Percentiles rank a stretch among this genome's conserved stretches.
These are phyloP conservation scores for Pyrgilauda ruficollis DNA, from an alignment of 2,113 vertebrate species.

Conservation along the genomic window DNA sequence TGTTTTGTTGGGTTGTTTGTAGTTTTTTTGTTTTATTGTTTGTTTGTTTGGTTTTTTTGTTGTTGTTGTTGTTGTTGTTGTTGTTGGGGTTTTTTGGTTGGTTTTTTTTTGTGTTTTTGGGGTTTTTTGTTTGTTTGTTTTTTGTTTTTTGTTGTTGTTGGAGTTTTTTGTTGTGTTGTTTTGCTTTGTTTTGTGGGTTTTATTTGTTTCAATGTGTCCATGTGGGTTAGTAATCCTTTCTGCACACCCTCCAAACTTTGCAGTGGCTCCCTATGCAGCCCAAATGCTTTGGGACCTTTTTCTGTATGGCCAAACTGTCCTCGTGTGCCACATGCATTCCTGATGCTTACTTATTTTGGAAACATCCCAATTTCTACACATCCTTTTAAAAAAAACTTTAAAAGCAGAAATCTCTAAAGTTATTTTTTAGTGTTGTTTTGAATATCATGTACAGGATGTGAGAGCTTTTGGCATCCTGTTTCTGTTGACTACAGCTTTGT, in stretches of 20 bases:
- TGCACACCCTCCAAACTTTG: not conserved
- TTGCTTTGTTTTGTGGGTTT: accelerated
- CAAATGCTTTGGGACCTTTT: not conserved
- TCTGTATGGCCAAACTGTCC: not conserved
- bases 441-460: not conserved
- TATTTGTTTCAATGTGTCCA: not conserved
- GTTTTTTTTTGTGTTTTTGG: no score
- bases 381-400: not conserved
- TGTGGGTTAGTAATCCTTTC: not conserved
- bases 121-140: not conserved
- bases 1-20: not conserved
- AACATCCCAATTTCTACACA: not conserved
- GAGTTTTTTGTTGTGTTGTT: not conserved
- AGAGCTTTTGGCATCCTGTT: not conserved
- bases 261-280: not conserved
- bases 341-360: not conserved
- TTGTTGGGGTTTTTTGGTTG: no score
- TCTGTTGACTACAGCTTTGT: not conserved
- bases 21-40: not conserved
- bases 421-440: not conserved
- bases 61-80: not conserved
- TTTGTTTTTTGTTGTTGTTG: no score
- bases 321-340: not conserved
- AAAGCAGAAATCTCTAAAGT: not conserved
- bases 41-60: no score